A percentile compares a stretch with the other conserved stretches of the same genome.
Conservation (phyloP, 2,797 vertebrate species). For the Bovichtus variegatus region DNA sequence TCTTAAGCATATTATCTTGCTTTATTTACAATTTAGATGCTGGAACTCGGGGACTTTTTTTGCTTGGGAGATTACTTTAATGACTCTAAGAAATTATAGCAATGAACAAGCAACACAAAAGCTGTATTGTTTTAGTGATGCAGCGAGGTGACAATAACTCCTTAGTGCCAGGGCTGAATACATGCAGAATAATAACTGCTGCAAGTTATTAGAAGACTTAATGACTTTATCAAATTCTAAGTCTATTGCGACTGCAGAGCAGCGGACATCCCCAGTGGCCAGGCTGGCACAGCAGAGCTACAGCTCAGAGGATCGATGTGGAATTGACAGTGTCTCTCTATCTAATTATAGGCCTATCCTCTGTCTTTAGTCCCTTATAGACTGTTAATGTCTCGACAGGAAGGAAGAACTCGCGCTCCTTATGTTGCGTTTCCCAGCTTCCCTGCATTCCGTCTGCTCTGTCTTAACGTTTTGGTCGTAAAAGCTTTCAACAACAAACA, state of each 20-base stretch:
- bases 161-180: conserved; percentile 18
- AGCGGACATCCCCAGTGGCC: conserved; percentile 22
- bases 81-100: not conserved
- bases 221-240: conserved; percentile 48
- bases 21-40: not conserved
- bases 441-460: not conserved
- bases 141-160: not conserved
- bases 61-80: not conserved
- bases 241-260: conserved; percentile 30
- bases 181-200: conserved; percentile 39
- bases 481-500: too few relatives aligned
- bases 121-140: not conserved
- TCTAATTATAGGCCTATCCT: conserved; percentile 57
- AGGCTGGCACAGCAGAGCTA: conserved; percentile 43
- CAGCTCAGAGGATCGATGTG: conserved; percentile 60
- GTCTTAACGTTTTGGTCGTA: not conserved
- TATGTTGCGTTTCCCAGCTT: conserved; percentile 27
- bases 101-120: conserved; percentile 7
- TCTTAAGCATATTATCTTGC: not conserved
- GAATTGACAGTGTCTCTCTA: conserved; percentile 61
- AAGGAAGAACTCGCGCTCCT: conserved; percentile 3
- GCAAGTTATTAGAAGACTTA: conserved; percentile 21
- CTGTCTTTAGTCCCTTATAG: conserved; percentile 39
- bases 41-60: not conserved
- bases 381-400: conserved; percentile 28